Base-by-base conservation (phyloP, 2,888 invertebrate species). In the Tetheella fluctuosa region DNA sequence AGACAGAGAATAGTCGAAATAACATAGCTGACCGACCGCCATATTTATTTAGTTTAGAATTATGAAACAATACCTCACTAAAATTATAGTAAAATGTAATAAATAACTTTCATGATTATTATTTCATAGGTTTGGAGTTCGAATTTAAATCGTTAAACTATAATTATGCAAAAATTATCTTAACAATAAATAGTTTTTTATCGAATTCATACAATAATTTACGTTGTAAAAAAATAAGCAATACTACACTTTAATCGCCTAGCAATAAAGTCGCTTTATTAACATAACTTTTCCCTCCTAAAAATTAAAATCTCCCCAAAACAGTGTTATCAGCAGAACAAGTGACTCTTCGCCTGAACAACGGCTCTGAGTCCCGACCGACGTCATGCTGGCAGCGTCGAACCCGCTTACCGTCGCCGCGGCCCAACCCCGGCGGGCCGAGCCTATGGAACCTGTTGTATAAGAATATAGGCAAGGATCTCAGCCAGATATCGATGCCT, bases 401-500 rank as follows among this genome's bases (percentile, higher is more conserved):
- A 65, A 95, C 95, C 5, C 94, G 94, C 48, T 93, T 97, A 59
- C 97, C 97, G 0, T 93, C 94, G 52, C 94, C 96, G 0, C 94
- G 96, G 23, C 96, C 97, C n/a, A 94, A 94, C 53, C 95, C 95
- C 0, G 96, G 96, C 63, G 96, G 96, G 28, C 94, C 97, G 57
- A 96, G 96, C 20, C 90, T 96, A n/a, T 97, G 97, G 95, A 96
- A 96, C 89, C 92, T 96, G 61, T 90, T 96, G 3, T 95, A 95
- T 81, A 95, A 96, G 88, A 97, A 97, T 84, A 97, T 97, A 59
- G 97, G 97, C 69, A 97, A 97, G 88, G 97, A 97, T 86, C 90
- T 97, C 62, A 96, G 96, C 20, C 97, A 97, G 88, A 95, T 97
- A 54, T 97, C 97, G 64, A 97, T 97, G 97, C 97, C 97, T 0